A percentile compares a stretch with the other conserved stretches of the same genome.
Conservation (phyloP, 2,113 vertebrate genomes). For the Andinoacara biseriatus region DNA sequence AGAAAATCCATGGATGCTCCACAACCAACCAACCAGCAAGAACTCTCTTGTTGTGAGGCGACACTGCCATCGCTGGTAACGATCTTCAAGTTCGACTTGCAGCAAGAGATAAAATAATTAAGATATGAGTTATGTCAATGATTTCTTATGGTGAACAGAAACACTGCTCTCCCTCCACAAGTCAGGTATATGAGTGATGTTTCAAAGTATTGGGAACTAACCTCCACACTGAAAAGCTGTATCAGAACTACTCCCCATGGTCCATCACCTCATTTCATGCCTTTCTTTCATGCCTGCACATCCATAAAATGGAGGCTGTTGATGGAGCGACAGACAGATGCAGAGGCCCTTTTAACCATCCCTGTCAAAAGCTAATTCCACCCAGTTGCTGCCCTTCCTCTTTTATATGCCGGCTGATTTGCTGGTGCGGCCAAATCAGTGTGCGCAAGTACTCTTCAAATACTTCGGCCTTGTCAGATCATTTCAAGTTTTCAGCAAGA, state of each 20-base stretch:
- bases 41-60: neutral
- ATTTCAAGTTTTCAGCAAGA: slow-evolving; percentile 40
- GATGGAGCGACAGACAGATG: slow-evolving; percentile 38
- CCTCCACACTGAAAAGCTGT: slow-evolving; percentile 10
- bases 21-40: neutral
- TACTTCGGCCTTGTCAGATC: slow-evolving; percentile 45
- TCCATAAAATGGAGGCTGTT: slow-evolving; percentile 34
- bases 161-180: neutral
- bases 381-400: slow-evolving; percentile 27
- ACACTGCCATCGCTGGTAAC: neutral
- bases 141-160: neutral
- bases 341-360: slow-evolving; percentile 38
- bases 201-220: slow-evolving; percentile 34
- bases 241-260: slow-evolving; percentile 13
- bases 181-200: slow-evolving; percentile 26
- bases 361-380: slow-evolving; percentile 53
- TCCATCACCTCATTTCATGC: slow-evolving; percentile 30
- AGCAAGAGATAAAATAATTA: too few species aligned
- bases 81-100: too few species aligned
- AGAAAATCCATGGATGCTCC: neutral
- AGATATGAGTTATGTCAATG: neutral
- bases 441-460: slow-evolving; percentile 35
- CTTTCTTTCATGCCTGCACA: slow-evolving; percentile 21
- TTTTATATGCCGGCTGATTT: slow-evolving; percentile 54
- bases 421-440: slow-evolving; percentile 38